Evolutionary conservation across 1,140 invertebrate genomes (phyloP).

Genomic region (Drosophila gunungcola): DNA sequence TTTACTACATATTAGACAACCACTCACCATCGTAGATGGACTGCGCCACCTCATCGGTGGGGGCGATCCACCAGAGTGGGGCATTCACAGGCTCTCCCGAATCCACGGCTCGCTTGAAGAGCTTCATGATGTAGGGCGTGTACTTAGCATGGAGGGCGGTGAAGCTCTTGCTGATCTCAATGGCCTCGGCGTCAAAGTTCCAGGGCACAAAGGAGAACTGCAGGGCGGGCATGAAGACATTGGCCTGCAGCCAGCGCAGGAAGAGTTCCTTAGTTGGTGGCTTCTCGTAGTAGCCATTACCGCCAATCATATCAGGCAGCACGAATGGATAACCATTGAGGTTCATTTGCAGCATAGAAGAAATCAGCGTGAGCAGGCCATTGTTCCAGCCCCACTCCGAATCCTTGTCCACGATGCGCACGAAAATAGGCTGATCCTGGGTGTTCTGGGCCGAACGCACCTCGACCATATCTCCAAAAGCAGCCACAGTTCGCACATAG

Average conservation of each 20-base stretch:
- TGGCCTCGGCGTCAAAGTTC: constrained; percentile 91
- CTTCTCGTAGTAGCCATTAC: constrained; percentile 90
- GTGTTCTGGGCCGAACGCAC: constrained; percentile 88
- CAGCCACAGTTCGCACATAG: constrained; percentile 88
- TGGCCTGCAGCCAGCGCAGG: constrained; percentile 95
- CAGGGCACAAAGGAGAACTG: constrained; percentile 96
- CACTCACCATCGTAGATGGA: constrained; percentile 88
- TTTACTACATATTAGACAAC: not conserved
- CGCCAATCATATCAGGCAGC: constrained; percentile 96
- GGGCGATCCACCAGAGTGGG: constrained; percentile 97
- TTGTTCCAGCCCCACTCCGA: constrained; percentile 92
- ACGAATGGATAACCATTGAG: constrained; percentile 94
- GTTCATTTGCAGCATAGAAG: constrained; percentile 92
- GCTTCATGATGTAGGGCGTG: constrained; percentile 87
- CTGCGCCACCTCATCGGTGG: constrained; percentile 88
- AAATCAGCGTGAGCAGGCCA: constrained; percentile 91
- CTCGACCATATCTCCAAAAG: constrained; percentile 90
- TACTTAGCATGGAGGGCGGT: constrained; percentile 89
- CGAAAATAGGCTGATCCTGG: constrained; percentile 92
- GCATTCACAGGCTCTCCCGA: constrained; percentile 91
- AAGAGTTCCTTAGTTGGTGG: constrained; percentile 92
- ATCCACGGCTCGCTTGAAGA: constrained; percentile 87
- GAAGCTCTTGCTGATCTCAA: constrained; percentile 88
- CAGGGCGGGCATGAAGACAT: constrained; percentile 93
- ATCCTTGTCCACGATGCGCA: constrained; percentile 95